These are phyloP conservation scores for Euwallacea fornicatus DNA, from an alignment of 1,140 invertebrate genomes.

Conservation along the genomic window DNA sequence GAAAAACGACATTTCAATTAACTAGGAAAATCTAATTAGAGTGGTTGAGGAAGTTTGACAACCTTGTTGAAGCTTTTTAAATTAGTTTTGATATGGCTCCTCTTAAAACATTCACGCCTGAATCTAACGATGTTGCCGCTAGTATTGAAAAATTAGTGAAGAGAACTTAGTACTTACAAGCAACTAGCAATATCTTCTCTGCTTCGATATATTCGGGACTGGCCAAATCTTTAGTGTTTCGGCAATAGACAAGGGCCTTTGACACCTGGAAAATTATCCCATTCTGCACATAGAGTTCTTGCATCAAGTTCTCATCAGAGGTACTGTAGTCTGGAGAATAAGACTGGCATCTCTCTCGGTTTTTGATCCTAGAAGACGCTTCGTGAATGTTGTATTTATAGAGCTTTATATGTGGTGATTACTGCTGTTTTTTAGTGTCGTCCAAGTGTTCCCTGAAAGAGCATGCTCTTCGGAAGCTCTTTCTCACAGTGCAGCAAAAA, in stretches of 20 bases:
- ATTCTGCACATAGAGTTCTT: conserved; percentile 52
- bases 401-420: not conserved
- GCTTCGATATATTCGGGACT: conserved; percentile 54
- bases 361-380: conserved; percentile 6
- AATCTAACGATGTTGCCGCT: not conserved
- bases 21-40: too few species aligned
- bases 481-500: conserved; percentile 30
- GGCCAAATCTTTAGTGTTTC: conserved; percentile 50
- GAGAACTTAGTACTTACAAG: conserved; percentile 42
- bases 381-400: too few species aligned
- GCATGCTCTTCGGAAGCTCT: conserved; percentile 30
- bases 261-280: conserved; percentile 53
- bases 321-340: conserved; percentile 15
- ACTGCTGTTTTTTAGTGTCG: not conserved
- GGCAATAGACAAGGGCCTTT: conserved; percentile 54
- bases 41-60: too few species aligned
- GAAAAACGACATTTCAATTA: too few species aligned
- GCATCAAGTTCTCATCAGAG: conserved; percentile 45
- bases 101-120: too few species aligned
- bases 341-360: conserved; percentile 21
- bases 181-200: conserved; percentile 53
- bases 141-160: conserved; percentile 17
- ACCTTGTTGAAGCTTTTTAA: too few species aligned
- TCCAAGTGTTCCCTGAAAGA: conserved; percentile 17
- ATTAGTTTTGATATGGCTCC: too few species aligned